Evolutionary conservation across 2,113 vertebrate species (phyloP).

Genomic region (Brienomyrus brachyistius): DNA sequence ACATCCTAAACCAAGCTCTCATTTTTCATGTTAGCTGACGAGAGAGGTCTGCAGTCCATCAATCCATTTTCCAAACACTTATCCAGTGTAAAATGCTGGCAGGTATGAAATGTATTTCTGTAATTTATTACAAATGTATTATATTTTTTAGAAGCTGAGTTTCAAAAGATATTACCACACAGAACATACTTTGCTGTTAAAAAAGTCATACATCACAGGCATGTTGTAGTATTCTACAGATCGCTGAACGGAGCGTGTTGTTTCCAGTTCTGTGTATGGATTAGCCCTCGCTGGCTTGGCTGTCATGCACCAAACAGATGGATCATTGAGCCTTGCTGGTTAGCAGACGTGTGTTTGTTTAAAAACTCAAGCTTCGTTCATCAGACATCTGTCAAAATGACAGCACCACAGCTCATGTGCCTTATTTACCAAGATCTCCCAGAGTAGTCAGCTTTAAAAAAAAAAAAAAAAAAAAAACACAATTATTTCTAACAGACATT

Average conservation of each 20-base stretch:
- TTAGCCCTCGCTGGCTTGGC: neutral
- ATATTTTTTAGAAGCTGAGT: neutral
- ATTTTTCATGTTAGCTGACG: constrained; percentile 45
- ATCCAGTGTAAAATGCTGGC: neutral
- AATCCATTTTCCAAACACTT: neutral
- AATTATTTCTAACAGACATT: neutral
- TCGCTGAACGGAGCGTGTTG: neutral
- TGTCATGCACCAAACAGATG: neutral
- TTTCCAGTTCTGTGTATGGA: neutral
- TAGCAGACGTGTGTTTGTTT: neutral
- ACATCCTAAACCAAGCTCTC: constrained; percentile 46
- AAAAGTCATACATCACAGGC: neutral
- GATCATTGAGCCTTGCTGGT: neutral
- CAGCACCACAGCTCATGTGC: neutral
- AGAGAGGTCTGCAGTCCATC: neutral
- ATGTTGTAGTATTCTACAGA: neutral
- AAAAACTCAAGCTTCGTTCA: neutral
- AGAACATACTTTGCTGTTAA: neutral
- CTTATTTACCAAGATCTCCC: neutral
- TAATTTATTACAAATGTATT: neutral
- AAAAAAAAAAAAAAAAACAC: neutral
- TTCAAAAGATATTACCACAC: neutral
- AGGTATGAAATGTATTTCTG: neutral
- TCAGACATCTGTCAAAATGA: neutral
- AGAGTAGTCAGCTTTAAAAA: neutral